These are phyloP conservation scores for Cololabis saira DNA, from an alignment of 2,113 vertebrate genomes.

Conservation along the genomic window DNA sequence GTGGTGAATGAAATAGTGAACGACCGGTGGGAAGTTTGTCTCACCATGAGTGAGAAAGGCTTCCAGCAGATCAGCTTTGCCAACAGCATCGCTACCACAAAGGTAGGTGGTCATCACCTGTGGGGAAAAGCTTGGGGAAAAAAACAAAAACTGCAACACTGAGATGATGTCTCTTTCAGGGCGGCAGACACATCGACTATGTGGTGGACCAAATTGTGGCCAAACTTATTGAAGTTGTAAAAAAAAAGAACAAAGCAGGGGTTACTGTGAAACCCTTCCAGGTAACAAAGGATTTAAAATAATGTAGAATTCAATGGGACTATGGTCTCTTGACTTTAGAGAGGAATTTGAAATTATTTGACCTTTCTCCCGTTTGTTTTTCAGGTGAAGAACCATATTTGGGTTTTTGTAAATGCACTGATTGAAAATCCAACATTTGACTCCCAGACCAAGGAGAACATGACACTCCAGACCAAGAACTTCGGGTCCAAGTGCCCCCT, in stretches of 20 bases:
- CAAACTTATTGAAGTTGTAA: constrained; percentile 98
- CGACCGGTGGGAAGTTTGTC: constrained; percentile 97
- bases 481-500: constrained; percentile 96
- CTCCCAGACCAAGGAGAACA: constrained; percentile 99
- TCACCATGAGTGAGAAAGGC: constrained; percentile 96
- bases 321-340: too few species aligned
- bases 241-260: constrained; percentile 99
- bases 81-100: constrained; percentile 99
- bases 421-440: constrained; percentile 98
- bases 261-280: constrained; percentile 99
- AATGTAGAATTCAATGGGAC: neutral
- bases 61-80: constrained; percentile 99
- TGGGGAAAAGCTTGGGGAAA: accelerated
- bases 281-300: constrained; percentile 64
- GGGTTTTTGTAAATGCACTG: constrained; percentile 98
- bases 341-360: neutral
- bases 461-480: constrained; percentile 97
- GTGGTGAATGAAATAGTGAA: constrained; percentile 95
- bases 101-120: constrained; percentile 79
- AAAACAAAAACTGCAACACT: neutral
- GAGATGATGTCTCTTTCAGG: constrained; percentile 71
- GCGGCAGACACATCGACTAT: constrained; percentile 96
- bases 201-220: constrained; percentile 97
- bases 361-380: constrained; percentile 16
- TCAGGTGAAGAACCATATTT: constrained; percentile 98